Percentiles rank a stretch among this genome's conserved stretches.
These are phyloP conservation scores for Silurus meridionalis DNA, from an alignment of 2,113 vertebrate genomes.

Conservation along the genomic window DNA sequence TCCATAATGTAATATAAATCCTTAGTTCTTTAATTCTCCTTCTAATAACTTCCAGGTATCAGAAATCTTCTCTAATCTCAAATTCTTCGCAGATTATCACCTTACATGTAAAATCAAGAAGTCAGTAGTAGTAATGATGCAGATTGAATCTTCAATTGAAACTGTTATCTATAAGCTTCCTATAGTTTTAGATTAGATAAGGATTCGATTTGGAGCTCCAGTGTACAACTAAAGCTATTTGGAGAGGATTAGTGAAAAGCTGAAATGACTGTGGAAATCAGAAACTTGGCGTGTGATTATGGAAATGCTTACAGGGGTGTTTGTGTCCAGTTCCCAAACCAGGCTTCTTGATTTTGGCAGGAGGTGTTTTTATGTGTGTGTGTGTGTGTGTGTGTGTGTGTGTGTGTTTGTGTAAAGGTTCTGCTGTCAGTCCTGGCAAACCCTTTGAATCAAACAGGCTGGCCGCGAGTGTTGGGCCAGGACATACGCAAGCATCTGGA, in stretches of 20 bases:
- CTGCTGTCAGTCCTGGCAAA: conserved; percentile 52
- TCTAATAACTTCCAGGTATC: background rate
- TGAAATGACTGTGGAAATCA: background rate
- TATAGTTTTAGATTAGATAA: background rate
- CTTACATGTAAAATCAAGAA: background rate
- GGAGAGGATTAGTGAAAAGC: background rate
- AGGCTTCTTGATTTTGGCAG: background rate
- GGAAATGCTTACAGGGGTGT: background rate
- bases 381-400: conserved; percentile 31
- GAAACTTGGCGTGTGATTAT: background rate
- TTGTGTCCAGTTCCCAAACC: background rate
- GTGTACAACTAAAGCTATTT: background rate
- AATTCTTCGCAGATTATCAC: background rate
- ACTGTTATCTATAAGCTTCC: background rate
- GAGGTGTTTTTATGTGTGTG: background rate
- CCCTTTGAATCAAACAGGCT: conserved; percentile 67
- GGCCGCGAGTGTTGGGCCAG: conserved; percentile 66
- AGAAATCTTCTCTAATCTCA: too few relatives aligned
- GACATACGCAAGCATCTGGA: conserved; percentile 67
- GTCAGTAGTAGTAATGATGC: background rate
- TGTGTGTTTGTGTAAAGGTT: conserved; percentile 28
- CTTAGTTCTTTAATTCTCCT: background rate
- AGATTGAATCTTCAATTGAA: background rate
- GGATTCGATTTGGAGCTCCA: background rate
- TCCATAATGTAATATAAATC: background rate